These are phyloP conservation scores for Hemicordylus capensis DNA, from an alignment of 2,113 vertebrate species.

Conservation along the genomic window DNA sequence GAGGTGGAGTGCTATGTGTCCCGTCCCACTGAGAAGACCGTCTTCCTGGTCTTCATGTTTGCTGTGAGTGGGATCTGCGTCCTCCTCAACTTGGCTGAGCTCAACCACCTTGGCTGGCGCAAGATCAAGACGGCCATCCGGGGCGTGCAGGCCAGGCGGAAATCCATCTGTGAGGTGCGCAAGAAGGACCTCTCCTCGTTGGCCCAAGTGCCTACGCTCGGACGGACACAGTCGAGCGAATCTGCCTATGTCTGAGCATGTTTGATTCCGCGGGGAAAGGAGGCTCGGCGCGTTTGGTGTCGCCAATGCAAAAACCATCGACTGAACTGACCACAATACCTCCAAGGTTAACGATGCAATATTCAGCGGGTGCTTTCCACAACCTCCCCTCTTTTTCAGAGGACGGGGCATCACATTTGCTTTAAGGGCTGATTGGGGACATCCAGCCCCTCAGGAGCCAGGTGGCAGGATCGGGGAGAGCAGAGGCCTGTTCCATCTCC, in stretches of 20 bases:
- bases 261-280: not conserved
- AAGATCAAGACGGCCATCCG: constrained; percentile 86
- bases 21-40: constrained; percentile 87
- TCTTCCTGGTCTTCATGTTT: constrained; percentile 92
- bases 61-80: constrained; percentile 91
- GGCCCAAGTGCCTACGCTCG: constrained; percentile 79
- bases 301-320: not conserved
- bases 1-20: constrained; percentile 93
- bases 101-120: constrained; percentile 91
- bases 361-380: constrained; percentile 5
- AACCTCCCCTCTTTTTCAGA: not conserved
- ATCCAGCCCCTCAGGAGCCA: not conserved
- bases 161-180: constrained; percentile 81
- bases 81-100: constrained; percentile 89
- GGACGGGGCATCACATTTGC: not conserved
- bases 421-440: constrained; percentile 7
- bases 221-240: constrained; percentile 88
- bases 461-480: not conserved
- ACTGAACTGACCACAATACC: constrained; percentile 3
- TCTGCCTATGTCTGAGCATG: constrained; percentile 79
- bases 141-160: constrained; percentile 83
- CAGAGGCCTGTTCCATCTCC: no score
- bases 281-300: not conserved
- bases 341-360: not conserved
- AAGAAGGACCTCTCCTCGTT: constrained; percentile 81